Evolutionary conservation across 2,113 vertebrate genomes (phyloP), one percentile per base, ranked within the genome.

Genomic region (Zapornia atra): DNA sequence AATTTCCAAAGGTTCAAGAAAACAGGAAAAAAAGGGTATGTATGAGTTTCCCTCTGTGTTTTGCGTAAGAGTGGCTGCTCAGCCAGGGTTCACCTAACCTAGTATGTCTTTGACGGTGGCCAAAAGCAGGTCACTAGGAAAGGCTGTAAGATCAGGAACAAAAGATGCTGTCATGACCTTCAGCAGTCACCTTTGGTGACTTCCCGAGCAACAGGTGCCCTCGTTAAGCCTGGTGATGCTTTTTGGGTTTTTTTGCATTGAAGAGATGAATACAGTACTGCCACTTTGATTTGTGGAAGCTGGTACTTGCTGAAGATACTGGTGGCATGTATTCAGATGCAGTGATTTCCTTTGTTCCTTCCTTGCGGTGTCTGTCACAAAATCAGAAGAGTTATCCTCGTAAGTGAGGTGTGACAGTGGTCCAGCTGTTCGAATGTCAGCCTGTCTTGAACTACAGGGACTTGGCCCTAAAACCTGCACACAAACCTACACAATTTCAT

Each of bases 11-110:
- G 96, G 97, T 29, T 83, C 82, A 71, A 98, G 69, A 90, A 97
- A 73, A 29, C 96, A 85, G 71, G 79, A 68, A 29, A 96, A 98
- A 54, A 54, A 4, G 6, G 98, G 98, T 98, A 95, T 83, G 97
- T 92, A 83, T 87, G 36, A 60, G 20, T 65, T 88, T 76, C 44
- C 64, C 16, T 36, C 4, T 81, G 5, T 68, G 2, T 65, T 79
- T 51, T 71, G 25, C 2, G 0, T 31, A 44, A 46, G 13, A 38
- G 3, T 46, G 40, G 15, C 54, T 83, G 10, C 82, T 82, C 38
- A 68, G 59, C 26, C 25, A 7, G 19, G 25, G 12, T 53, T 82
- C 18, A 44, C 21, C 24, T n/a, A 33, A 36, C 44, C 34, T 14
- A 5, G 82, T 44, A 4, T 29, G 31, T 44, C 29, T 77, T 60